A percentile compares a stretch with the other conserved stretches of the same genome.
These are phyloP conservation scores for Physeter macrocephalus DNA, from an alignment of 2,113 vertebrate genomes.

Conservation along the genomic window DNA sequence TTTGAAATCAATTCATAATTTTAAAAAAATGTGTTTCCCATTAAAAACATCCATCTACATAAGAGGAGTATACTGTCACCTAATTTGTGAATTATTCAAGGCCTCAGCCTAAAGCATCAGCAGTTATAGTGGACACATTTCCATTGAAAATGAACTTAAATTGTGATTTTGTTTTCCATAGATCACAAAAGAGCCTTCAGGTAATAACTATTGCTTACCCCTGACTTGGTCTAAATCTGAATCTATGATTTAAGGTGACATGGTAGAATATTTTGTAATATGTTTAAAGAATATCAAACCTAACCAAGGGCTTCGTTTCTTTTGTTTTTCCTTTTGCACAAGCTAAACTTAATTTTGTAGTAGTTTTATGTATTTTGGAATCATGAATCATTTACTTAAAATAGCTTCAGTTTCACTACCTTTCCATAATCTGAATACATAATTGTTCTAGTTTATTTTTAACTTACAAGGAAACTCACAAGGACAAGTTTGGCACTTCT, in stretches of 20 bases:
- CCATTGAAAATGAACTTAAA: neutral
- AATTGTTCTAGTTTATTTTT: constrained; percentile 54
- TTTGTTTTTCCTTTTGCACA: constrained; percentile 40
- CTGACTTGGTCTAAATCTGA: neutral
- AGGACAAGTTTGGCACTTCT: constrained; percentile 25
- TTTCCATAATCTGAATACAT: constrained; percentile 35
- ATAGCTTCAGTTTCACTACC: constrained; percentile 49
- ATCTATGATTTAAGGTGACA: constrained; percentile 27
- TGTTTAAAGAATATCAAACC: constrained; percentile 18
- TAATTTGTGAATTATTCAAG: neutral
- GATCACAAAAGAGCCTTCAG: neutral
- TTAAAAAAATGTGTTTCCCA: neutral
- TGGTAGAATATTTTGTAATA: constrained; percentile 16
- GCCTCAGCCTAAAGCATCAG: neutral
- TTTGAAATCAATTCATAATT: neutral
- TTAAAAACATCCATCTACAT: neutral
- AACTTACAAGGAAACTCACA: constrained; percentile 41
- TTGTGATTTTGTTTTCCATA: neutral
- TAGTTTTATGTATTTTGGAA: neutral
- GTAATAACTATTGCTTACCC: neutral
- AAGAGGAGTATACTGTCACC: neutral
- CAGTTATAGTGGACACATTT: neutral
- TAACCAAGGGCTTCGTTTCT: neutral
- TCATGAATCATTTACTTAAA: constrained; percentile 44
- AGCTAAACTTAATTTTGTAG: constrained; percentile 40